These are phyloP conservation scores for Gorsachius magnificus DNA, from an alignment of 2,797 vertebrate genomes.

Conservation along the genomic window DNA sequence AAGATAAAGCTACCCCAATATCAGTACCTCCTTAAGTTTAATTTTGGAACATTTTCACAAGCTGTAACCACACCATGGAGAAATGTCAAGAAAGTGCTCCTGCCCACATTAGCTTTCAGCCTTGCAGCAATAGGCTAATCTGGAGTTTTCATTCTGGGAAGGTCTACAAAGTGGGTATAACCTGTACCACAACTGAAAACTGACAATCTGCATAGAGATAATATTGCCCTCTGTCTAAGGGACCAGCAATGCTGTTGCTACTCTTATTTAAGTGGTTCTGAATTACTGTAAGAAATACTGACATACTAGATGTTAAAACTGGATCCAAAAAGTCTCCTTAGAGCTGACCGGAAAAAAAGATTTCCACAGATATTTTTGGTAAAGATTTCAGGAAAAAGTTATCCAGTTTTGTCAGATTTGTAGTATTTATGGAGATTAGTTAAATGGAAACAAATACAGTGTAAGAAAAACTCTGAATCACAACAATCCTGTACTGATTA, in stretches of 20 bases:
- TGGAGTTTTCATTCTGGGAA: neutral
- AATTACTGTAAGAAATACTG: neutral
- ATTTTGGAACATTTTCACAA: neutral
- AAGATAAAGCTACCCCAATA: neutral
- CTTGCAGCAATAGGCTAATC: neutral
- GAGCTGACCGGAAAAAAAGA: fast-evolving
- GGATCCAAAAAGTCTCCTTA: neutral
- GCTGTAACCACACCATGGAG: neutral
- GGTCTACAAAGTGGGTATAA: neutral
- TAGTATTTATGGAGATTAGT: neutral
- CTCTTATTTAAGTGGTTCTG: neutral
- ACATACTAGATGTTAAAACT: neutral
- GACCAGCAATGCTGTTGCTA: neutral
- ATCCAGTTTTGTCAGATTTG: neutral
- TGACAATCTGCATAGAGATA: neutral
- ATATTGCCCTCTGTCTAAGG: neutral
- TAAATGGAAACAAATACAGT: neutral
- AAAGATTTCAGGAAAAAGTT: neutral
- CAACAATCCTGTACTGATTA: neutral
- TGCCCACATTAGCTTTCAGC: neutral
- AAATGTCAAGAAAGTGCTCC: neutral
- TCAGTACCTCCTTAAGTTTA: neutral
- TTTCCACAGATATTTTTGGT: neutral
- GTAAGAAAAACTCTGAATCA: neutral
- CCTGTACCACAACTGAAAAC: neutral